Base-by-base conservation (phyloP, 2,113 vertebrate genomes). In the Poicephalus gulielmi region DNA sequence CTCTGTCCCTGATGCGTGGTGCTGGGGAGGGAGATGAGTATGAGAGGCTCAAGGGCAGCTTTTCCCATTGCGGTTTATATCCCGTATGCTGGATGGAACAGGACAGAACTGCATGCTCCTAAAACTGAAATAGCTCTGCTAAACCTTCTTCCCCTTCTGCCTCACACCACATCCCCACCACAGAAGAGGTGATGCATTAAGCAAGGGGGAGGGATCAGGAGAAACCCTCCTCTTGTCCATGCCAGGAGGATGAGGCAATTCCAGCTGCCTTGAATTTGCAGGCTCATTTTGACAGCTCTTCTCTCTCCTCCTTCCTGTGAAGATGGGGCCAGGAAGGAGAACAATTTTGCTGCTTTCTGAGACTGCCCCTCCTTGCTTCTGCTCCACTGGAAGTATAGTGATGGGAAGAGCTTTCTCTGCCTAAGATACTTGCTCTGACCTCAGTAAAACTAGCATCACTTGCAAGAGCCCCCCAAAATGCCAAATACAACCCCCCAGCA, bases 171-270 rank as follows among this genome's bases (percentile, higher is more conserved):
- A 95, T 95, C 95, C 91, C 93, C 67, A 71, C 94, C 93, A 94
- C 96, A 94, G 91, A 49, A 91, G 74, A 95, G 91, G 78, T 70
- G 89, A 90, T 97, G 90, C 93, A 94, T 95, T 96, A 96, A 96
- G 84, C 3, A 25, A 91, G 53, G 74, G 66, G 57, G 95, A 94
- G 84, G 90, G 70, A 91, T 44, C 39, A 70, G 91, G 78, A 94
- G 89, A 85, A 96, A 91, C 82, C 82, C 81, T 94, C 6, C 37
- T 79, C 57, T 57, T 47, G 82, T 50, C 70, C 70, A 35, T 76
- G 93, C 93, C 91, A 92, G 84, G 63, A 88, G 49, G 82, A 94
- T 95, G 90, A 96, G 70, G 70, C 95, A 91, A 89, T 84, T 95
- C 86, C 86, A 95, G 89, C 94, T 95, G 95, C 93, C 86, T 91